Conservation (phyloP, 1,140 invertebrate genomes). For the Trichoplusia ni region DNA sequence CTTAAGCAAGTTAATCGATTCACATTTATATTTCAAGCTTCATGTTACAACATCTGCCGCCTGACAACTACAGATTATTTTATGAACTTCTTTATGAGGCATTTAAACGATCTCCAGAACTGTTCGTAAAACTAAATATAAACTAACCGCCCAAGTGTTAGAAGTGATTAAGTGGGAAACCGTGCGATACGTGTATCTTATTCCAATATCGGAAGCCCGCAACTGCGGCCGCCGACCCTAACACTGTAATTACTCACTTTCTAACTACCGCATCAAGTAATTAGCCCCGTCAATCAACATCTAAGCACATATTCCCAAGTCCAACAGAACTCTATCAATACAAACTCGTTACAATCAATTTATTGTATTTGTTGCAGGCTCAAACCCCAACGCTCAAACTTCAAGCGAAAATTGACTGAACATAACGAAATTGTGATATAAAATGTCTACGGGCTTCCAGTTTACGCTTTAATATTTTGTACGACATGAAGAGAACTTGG, state of each 20-base stretch:
- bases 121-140: conserved; percentile 50
- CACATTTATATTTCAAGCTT: conserved; percentile 11
- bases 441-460: conserved; percentile 50
- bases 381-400: conserved; percentile 28
- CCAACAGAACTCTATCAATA: neutral
- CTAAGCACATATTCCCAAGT: neutral
- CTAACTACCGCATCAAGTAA: neutral
- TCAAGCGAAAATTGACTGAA: conserved; percentile 38
- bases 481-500: conserved; percentile 32
- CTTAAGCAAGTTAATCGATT: conserved; percentile 20
- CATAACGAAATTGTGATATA: conserved; percentile 46
- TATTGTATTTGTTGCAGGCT: conserved; percentile 48
- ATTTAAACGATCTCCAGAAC: conserved; percentile 41
- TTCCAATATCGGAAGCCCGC: conserved; percentile 17
- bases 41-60: conserved; percentile 24
- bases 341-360: conserved; percentile 15
- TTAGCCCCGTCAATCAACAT: conserved; percentile 10
- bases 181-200: conserved; percentile 11
- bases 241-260: conserved; percentile 15
- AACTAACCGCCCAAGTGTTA: conserved; percentile 35
- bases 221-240: neutral
- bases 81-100: conserved; percentile 38
- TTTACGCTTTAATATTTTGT: conserved; percentile 44
- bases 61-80: conserved; percentile 18
- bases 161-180: conserved; percentile 28